Conservation (phyloP, 2,888 invertebrate species). For the Coelinius sp. region DNA sequence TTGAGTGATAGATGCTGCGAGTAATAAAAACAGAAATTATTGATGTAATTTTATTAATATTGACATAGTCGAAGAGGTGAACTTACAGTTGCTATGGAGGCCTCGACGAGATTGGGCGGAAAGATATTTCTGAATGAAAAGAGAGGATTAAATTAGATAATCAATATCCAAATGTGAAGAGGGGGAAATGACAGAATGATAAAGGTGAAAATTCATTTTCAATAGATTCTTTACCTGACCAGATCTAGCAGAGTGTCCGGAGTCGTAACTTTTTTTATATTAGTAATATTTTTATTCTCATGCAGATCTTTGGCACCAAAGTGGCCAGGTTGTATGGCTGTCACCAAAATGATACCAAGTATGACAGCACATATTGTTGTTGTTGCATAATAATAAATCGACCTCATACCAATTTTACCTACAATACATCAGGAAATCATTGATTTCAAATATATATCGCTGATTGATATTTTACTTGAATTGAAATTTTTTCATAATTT, state of each 20-base stretch:
- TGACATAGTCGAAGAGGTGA: neutral
- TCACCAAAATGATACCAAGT: slow-evolving; percentile 80
- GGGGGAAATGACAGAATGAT: too few relatives aligned
- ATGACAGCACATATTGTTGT: slow-evolving; percentile 81
- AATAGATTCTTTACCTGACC: slow-evolving; percentile 74
- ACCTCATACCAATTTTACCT: slow-evolving; percentile 76
- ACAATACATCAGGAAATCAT: slow-evolving; percentile 11
- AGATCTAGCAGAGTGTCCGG: slow-evolving; percentile 81
- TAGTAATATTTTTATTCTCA: slow-evolving; percentile 41
- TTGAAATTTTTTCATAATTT: slow-evolving; percentile 20
- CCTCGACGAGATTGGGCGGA: slow-evolving; percentile 78
- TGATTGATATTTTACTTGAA: neutral
- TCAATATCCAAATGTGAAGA: too few relatives aligned
- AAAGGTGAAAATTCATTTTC: too few relatives aligned
- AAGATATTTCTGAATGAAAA: slow-evolving; percentile 80
- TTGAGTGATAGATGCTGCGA: neutral
- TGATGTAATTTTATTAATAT: too few relatives aligned
- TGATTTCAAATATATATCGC: neutral
- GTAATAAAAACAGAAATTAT: neutral
- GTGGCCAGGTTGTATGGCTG: slow-evolving; percentile 77
- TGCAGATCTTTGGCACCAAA: slow-evolving; percentile 53
- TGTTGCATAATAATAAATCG: slow-evolving; percentile 78
- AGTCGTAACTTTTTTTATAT: slow-evolving; percentile 72
- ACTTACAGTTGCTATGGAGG: slow-evolving; percentile 74
- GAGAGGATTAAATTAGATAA: too few relatives aligned